These are phyloP conservation scores for Battus philenor DNA, from an alignment of 1,140 invertebrate genomes.

Conservation along the genomic window DNA sequence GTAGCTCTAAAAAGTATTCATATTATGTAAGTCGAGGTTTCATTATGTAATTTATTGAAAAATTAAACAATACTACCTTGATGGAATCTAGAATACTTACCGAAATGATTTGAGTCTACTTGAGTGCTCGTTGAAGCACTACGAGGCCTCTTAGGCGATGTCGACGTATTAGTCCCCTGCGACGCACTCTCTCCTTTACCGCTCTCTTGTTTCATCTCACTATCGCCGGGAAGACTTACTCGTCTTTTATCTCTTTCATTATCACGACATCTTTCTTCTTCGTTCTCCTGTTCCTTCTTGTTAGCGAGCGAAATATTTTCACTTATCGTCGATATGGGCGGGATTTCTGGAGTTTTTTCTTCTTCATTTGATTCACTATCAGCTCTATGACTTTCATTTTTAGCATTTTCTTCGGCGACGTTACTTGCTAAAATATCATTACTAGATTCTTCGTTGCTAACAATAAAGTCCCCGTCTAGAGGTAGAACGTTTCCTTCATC, in stretches of 20 bases:
- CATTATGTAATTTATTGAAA: too few relatives aligned
- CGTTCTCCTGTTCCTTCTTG: constrained; percentile 54
- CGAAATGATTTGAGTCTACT: constrained; percentile 87
- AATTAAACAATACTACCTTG: too few relatives aligned
- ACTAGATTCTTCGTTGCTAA: constrained; percentile 34
- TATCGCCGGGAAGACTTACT: constrained; percentile 80
- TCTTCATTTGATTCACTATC: constrained; percentile 61
- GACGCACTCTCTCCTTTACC: constrained; percentile 47
- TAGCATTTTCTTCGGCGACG: constrained; percentile 55
- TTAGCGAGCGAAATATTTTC: constrained; percentile 76
- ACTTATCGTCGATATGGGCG: constrained; percentile 84
- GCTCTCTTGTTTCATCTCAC: constrained; percentile 72
- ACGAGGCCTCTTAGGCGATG: constrained; percentile 81
- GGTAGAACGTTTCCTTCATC: constrained; percentile 68
- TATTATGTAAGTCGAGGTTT: too few relatives aligned
- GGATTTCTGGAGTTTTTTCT: constrained; percentile 79
- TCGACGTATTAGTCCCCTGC: constrained; percentile 59
- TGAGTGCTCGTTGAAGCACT: constrained; percentile 87
- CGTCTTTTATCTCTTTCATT: constrained; percentile 74
- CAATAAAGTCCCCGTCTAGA: constrained; percentile 63
- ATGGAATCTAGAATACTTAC: too few relatives aligned
- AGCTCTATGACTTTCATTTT: constrained; percentile 58
- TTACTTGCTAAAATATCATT: constrained; percentile 40
- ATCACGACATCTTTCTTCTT: constrained; percentile 54
- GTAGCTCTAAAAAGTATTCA: too few relatives aligned